Conservation (phyloP, 2,888 invertebrate species). For the Mimas tiliae region DNA sequence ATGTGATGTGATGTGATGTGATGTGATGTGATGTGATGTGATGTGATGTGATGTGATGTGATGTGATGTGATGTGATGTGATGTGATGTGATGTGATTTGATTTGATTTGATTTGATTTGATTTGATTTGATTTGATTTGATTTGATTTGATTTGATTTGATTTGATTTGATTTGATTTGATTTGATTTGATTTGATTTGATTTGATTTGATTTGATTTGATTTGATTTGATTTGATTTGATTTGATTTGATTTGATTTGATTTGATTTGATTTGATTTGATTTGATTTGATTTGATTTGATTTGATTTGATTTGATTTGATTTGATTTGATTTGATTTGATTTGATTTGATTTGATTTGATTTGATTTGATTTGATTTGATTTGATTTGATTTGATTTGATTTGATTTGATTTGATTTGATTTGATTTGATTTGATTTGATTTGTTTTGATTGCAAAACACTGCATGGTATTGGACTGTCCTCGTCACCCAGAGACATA, state of each 20-base stretch:
- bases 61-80: too few relatives aligned
- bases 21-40: too few relatives aligned
- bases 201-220: conserved; percentile 10
- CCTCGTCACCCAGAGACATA: too few relatives aligned
- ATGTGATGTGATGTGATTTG: too few relatives aligned
- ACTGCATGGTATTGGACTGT: too few relatives aligned
- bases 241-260: conserved; percentile 8
- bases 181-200: conserved; percentile 10
- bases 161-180: conserved; percentile 8
- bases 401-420: conserved; percentile 10
- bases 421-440: conserved; percentile 6
- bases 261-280: conserved; percentile 10
- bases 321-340: conserved; percentile 8
- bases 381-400: conserved; percentile 10
- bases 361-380: conserved; percentile 10
- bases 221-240: conserved; percentile 10
- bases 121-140: conserved; percentile 10
- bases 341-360: conserved; percentile 10
- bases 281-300: conserved; percentile 8
- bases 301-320: conserved; percentile 10
- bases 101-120: conserved; percentile 7
- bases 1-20: too few relatives aligned
- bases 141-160: conserved; percentile 10
- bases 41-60: too few relatives aligned
- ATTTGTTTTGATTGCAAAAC: too few relatives aligned